phyloP scores from a whole-genome alignment of 1,140 invertebrate species.

The Penaeus indicus region DNA sequence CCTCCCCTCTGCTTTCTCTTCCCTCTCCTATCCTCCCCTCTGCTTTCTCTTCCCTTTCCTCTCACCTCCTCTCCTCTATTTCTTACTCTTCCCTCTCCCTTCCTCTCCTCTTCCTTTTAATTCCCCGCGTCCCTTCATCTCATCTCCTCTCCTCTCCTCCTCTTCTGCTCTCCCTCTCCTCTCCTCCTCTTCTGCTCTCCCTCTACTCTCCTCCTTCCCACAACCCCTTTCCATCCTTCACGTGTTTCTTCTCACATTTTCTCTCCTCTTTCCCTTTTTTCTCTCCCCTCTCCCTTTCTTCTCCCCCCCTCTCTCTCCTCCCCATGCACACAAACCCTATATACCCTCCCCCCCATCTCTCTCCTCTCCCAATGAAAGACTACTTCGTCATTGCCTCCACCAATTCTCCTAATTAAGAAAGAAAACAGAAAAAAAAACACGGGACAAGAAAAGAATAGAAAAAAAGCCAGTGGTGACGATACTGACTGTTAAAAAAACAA shows the following conservation, averaged over 20 bases:
- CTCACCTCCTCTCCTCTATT: neutral
- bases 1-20: no score
- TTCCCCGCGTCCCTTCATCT: neutral
- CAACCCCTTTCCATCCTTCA: neutral
- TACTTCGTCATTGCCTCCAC: no score
- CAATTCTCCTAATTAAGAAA: no score
- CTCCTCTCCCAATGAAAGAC: no score
- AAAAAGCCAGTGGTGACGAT: no score
- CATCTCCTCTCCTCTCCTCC: neutral
- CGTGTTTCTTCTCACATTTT: neutral
- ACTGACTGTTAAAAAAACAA: no score
- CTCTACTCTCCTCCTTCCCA: neutral
- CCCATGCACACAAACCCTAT: no score
- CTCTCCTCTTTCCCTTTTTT: neutral
- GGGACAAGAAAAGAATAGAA: no score
- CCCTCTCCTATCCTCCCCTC: neutral
- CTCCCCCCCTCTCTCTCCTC: neutral
- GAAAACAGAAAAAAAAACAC: no score
- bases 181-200: neutral
- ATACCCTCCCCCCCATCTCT: no score
- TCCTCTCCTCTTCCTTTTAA: slow-evolving; percentile 22
- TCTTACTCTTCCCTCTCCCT: neutral
- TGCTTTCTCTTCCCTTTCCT: neutral
- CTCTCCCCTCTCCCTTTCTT: neutral
- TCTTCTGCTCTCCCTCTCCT: neutral